These are phyloP conservation scores for Acrocyrtus sp. DNA, from an alignment of 2,888 invertebrate genomes.

Conservation along the genomic window DNA sequence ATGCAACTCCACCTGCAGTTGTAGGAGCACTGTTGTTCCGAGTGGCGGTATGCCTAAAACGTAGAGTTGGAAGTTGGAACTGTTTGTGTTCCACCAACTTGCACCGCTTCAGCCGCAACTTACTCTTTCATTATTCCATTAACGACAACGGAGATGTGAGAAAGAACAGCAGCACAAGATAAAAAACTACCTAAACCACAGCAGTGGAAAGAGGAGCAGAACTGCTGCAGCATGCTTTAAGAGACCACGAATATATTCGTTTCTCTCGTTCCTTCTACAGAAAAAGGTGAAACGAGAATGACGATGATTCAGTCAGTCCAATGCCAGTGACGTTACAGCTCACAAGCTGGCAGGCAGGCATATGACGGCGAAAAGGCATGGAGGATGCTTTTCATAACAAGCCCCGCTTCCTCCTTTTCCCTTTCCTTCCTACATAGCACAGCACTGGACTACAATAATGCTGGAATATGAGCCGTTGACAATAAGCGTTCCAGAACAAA, in stretches of 20 bases:
- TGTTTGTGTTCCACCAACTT: no score
- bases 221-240: neutral
- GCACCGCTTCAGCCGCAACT: no score
- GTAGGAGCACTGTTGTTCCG: no score
- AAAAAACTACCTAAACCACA: conserved; percentile 22
- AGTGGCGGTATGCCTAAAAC: no score
- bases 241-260: neutral
- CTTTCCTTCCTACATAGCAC: neutral
- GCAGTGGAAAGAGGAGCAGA: conserved; percentile 3
- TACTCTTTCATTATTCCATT: no score
- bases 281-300: conserved; percentile 1
- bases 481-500: conserved; percentile 36
- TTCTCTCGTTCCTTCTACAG: neutral
- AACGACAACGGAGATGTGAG: no score
- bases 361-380: neutral
- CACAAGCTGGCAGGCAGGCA: neutral
- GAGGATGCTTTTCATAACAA: neutral
- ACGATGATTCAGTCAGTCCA: neutral
- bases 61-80: no score
- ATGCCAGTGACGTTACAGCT: neutral
- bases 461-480: conserved; percentile 3
- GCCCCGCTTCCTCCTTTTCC: neutral
- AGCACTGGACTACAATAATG: neutral
- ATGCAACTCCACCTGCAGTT: no score
- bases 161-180: no score